Conservation (phyloP, 2,113 vertebrate species). For the Holacanthus passer region DNA sequence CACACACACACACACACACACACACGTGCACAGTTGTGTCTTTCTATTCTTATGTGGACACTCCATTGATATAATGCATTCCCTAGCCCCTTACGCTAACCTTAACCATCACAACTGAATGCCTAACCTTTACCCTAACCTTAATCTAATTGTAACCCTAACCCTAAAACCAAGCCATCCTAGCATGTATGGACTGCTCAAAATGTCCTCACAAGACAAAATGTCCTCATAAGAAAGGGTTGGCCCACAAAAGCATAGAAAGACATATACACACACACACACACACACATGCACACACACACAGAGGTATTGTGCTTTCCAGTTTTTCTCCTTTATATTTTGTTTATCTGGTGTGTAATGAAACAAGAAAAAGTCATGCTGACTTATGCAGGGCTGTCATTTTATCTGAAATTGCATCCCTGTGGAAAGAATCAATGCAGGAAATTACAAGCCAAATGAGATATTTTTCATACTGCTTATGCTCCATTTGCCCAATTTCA, state of each 20-base stretch:
- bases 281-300: background rate
- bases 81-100: too few relatives aligned
- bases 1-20: background rate
- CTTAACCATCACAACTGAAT: too few relatives aligned
- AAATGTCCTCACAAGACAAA: too few relatives aligned
- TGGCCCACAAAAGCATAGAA: background rate
- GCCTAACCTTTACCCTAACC: too few relatives aligned
- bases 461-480: conserved; percentile 66
- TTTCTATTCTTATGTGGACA: too few relatives aligned
- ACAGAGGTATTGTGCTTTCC: conserved; percentile 5
- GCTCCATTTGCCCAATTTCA: conserved; percentile 71
- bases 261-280: background rate
- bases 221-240: too few relatives aligned
- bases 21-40: background rate
- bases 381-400: conserved; percentile 41
- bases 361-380: conserved; percentile 45
- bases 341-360: conserved; percentile 39
- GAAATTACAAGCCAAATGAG: conserved; percentile 67
- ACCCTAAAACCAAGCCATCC: too few relatives aligned
- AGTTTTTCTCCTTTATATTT: conserved; percentile 19
- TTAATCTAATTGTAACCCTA: too few relatives aligned
- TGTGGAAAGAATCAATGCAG: conserved; percentile 60
- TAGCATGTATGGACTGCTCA: too few relatives aligned
- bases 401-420: conserved; percentile 55
- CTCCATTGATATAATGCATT: too few relatives aligned